phyloP scores from a whole-genome alignment of 2,888 invertebrate species.

The Chrysomela aeneicollis region DNA sequence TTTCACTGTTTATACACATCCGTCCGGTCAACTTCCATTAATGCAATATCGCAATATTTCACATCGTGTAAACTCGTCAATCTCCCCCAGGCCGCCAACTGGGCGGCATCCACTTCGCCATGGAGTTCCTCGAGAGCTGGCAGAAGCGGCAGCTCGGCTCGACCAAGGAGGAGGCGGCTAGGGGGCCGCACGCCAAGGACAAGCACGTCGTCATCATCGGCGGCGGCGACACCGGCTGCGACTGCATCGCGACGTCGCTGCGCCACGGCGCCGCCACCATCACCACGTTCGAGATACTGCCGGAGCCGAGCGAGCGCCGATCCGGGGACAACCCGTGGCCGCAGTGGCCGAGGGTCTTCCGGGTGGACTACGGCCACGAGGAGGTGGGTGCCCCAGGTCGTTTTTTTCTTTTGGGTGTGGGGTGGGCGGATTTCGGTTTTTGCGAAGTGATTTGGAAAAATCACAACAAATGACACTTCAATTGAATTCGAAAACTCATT shows the following conservation, averaged over 20 bases:
- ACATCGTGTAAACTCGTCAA: no score
- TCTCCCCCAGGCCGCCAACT: slow-evolving; percentile 70
- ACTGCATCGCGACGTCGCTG: slow-evolving; percentile 97
- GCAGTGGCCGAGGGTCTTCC: slow-evolving; percentile 96
- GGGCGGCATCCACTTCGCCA: slow-evolving; percentile 95
- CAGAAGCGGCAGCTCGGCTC: slow-evolving; percentile 92
- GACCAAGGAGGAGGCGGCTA: slow-evolving; percentile 61
- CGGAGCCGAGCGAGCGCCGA: slow-evolving; percentile 84
- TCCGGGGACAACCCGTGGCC: slow-evolving; percentile 97
- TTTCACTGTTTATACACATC: no score
- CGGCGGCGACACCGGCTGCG: slow-evolving; percentile 89
- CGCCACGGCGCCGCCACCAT: slow-evolving; percentile 90
- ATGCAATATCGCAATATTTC: no score
- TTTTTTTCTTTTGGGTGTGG: no score
- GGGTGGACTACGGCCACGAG: slow-evolving; percentile 97
- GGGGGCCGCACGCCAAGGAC: slow-evolving; percentile 81
- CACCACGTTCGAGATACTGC: slow-evolving; percentile 96
- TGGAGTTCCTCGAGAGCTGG: slow-evolving; percentile 96
- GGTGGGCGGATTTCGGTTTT: no score
- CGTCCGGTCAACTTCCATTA: no score
- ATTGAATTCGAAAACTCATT: no score
- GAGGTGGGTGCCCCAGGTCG: slow-evolving; percentile 69
- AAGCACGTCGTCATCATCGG: slow-evolving; percentile 94
- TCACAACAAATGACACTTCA: no score
- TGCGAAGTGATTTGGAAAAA: no score